Evolutionary conservation across 2,113 vertebrate species (phyloP).

Genomic region (Coptodon bakossiorum): DNA sequence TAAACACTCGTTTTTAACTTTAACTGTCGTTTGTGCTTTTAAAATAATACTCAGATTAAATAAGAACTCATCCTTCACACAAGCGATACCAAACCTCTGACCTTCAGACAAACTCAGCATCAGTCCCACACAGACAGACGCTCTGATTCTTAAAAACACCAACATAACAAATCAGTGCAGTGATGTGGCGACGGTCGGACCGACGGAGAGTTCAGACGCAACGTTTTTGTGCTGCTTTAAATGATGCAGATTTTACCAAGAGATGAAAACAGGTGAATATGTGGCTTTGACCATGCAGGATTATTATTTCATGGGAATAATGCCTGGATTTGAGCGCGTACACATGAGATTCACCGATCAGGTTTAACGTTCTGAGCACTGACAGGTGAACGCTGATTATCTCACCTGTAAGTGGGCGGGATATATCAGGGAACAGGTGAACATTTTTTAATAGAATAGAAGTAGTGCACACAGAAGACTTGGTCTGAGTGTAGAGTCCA

Average conservation of each 20-base stretch:
- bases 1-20: background rate
- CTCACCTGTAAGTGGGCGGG: background rate
- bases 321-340: background rate
- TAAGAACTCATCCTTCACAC: background rate
- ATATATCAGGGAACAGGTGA: fast-evolving
- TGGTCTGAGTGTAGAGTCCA: background rate
- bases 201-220: background rate
- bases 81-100: fast-evolving
- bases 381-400: background rate
- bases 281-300: background rate
- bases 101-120: background rate
- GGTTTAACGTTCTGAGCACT: background rate
- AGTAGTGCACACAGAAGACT: background rate
- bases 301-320: background rate
- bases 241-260: background rate
- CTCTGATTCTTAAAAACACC: background rate
- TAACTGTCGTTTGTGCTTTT: background rate
- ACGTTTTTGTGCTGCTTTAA: background rate
- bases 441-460: background rate
- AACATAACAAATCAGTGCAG: fast-evolving
- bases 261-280: background rate
- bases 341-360: fast-evolving
- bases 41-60: background rate
- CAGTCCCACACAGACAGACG: background rate
- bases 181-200: fast-evolving